These are phyloP conservation scores for Ormyrus pomaceus DNA, from an alignment of 2,888 invertebrate genomes.

Conservation along the genomic window DNA sequence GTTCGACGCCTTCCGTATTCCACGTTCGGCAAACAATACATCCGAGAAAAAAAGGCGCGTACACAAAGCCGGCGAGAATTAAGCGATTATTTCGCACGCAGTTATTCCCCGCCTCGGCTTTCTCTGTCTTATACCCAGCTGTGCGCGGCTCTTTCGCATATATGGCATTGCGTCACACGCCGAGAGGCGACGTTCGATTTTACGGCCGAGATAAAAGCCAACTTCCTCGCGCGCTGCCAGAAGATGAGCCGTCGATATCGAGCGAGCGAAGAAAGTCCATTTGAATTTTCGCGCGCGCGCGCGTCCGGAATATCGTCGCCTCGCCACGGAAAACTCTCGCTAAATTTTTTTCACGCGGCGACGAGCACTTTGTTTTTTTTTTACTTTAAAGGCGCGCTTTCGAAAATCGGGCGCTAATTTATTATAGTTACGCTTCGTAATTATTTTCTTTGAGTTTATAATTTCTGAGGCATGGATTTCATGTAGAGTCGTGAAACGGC, in stretches of 20 bases:
- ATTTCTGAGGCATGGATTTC: too few relatives aligned
- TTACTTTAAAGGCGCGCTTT: not conserved
- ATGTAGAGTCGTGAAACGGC: too few relatives aligned
- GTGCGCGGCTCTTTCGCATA: too few relatives aligned
- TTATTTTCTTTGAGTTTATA: too few relatives aligned
- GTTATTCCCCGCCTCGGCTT: not conserved
- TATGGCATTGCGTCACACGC: too few relatives aligned
- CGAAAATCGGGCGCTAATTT: too few relatives aligned
- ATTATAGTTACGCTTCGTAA: too few relatives aligned
- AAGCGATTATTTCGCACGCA: constrained; percentile 46
- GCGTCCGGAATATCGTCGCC: too few relatives aligned
- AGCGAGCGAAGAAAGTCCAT: constrained; percentile 38
- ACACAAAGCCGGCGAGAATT: constrained; percentile 4
- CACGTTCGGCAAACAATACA: too few relatives aligned
- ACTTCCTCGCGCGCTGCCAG: constrained; percentile 11
- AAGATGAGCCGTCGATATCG: constrained; percentile 33
- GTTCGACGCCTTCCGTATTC: too few relatives aligned
- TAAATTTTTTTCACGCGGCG: not conserved
- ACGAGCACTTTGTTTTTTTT: not conserved
- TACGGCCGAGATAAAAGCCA: not conserved
- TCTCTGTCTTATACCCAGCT: not conserved
- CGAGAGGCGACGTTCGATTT: too few relatives aligned
- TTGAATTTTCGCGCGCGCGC: constrained; percentile 34
- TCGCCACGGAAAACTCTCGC: too few relatives aligned
- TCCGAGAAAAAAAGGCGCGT: not conserved